Evolutionary conservation across 2,113 vertebrate species (phyloP).

Genomic region (Cynocephalus volans): DNA sequence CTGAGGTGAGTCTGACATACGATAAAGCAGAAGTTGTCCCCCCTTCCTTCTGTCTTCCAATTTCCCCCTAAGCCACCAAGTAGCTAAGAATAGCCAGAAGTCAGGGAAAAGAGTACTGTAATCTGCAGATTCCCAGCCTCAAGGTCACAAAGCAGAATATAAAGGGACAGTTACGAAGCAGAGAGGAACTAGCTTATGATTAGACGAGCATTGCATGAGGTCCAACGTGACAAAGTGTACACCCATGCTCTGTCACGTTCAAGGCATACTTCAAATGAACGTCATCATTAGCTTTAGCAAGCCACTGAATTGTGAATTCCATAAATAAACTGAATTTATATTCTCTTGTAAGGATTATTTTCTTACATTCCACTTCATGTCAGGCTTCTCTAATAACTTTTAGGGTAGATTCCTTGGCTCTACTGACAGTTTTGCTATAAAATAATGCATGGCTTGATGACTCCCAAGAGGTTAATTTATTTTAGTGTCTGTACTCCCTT

Average conservation of each 20-base stretch:
- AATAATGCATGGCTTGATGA: neutral
- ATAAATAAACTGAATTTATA: neutral
- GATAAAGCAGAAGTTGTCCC: too few species aligned
- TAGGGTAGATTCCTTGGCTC: neutral
- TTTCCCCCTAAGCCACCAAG: neutral
- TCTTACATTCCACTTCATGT: neutral
- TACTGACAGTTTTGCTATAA: neutral
- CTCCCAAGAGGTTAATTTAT: neutral
- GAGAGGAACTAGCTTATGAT: neutral
- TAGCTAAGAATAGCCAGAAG: neutral
- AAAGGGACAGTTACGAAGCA: neutral
- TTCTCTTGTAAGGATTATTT: neutral
- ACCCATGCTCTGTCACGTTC: neutral
- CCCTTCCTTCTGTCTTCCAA: rapidly evolving
- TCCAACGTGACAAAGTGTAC: neutral
- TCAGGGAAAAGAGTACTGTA: neutral
- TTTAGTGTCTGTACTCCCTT: neutral
- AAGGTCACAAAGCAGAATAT: neutral
- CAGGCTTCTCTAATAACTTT: neutral
- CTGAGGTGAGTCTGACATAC: neutral
- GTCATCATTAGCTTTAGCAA: neutral
- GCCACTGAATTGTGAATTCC: neutral
- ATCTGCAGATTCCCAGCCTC: neutral
- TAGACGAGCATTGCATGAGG: neutral
- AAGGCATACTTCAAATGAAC: neutral